phyloP scores from a whole-genome alignment of 2,888 invertebrate genomes.

The Hirtodrosophila trivittata region DNA sequence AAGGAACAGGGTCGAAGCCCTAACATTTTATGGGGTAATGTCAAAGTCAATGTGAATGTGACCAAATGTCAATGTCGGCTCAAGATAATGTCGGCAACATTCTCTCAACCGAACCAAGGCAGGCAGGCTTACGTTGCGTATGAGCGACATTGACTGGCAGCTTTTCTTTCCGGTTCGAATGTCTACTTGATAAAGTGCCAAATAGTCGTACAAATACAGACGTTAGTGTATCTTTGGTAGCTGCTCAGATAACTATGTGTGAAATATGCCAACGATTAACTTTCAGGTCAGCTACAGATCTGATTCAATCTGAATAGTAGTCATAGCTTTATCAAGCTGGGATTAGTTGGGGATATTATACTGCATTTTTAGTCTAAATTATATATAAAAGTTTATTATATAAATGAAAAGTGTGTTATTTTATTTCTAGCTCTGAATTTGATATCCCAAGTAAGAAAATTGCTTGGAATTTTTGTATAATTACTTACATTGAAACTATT shows the following conservation, averaged over 20 bases:
- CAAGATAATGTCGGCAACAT: conserved; percentile 49
- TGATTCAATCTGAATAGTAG: too few species aligned
- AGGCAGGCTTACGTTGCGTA: conserved; percentile 25
- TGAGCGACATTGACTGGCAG: conserved; percentile 23
- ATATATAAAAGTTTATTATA: too few species aligned
- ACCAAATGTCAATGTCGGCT: conserved; percentile 73
- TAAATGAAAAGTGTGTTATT: too few species aligned
- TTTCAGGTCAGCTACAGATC: conserved; percentile 6
- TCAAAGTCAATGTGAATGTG: conserved; percentile 71
- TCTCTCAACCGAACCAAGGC: conserved; percentile 2
- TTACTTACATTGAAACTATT: too few species aligned
- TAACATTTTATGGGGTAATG: conserved; percentile 27
- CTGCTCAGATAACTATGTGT: conserved; percentile 17
- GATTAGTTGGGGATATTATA: too few species aligned
- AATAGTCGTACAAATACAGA: conserved; percentile 12
- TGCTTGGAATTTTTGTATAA: too few species aligned
- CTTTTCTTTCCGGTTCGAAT: background rate
- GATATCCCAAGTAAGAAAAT: too few species aligned
- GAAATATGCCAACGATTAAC: conserved; percentile 12
- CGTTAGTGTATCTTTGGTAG: background rate
- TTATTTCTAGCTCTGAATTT: too few species aligned
- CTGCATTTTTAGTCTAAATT: too few species aligned
- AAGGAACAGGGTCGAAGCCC: conserved; percentile 25
- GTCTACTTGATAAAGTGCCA: conserved; percentile 28
- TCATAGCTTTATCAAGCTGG: too few species aligned